These are phyloP conservation scores for Oscheius sp. DNA, from an alignment of 2,888 invertebrate genomes.

Conservation along the genomic window DNA sequence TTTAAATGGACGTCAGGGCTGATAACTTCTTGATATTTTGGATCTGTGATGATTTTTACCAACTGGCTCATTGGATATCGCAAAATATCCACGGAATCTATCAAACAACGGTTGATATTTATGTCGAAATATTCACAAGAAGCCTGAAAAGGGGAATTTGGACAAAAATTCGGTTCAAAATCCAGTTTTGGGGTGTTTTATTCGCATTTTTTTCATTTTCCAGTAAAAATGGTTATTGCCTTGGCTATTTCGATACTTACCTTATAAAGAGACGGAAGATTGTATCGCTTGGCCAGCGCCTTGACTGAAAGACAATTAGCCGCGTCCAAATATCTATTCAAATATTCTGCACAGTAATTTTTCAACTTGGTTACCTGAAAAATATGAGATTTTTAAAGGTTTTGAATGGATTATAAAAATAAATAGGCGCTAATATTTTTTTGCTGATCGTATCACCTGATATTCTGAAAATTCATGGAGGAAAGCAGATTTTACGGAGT, in stretches of 20 bases:
- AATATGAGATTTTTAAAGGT: neutral
- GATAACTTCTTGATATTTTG: constrained; percentile 73
- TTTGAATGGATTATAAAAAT: too few species aligned
- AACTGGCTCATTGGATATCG: constrained; percentile 76
- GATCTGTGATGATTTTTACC: constrained; percentile 77
- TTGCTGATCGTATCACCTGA: too few species aligned
- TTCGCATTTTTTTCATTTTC: too few species aligned
- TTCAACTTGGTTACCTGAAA: constrained; percentile 75
- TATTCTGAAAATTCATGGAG: too few species aligned
- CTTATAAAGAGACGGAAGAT: constrained; percentile 78
- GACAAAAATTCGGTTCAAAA: neutral
- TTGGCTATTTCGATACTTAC: constrained; percentile 68
- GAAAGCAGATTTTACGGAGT: too few species aligned
- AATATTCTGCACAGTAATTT: constrained; percentile 80
- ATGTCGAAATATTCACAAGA: constrained; percentile 66
- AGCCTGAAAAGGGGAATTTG: constrained; percentile 39
- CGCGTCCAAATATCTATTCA: constrained; percentile 79
- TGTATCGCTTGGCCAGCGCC: constrained; percentile 79
- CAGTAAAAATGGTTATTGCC: neutral
- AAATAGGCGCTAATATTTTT: too few species aligned
- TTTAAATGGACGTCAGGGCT: constrained; percentile 72
- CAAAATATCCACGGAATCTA: constrained; percentile 78
- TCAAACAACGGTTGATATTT: constrained; percentile 74
- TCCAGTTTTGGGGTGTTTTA: neutral
- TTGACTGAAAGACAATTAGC: constrained; percentile 80